These are phyloP conservation scores for Lasioglossum lativentre DNA, from an alignment of 2,888 invertebrate genomes.

Conservation along the genomic window DNA sequence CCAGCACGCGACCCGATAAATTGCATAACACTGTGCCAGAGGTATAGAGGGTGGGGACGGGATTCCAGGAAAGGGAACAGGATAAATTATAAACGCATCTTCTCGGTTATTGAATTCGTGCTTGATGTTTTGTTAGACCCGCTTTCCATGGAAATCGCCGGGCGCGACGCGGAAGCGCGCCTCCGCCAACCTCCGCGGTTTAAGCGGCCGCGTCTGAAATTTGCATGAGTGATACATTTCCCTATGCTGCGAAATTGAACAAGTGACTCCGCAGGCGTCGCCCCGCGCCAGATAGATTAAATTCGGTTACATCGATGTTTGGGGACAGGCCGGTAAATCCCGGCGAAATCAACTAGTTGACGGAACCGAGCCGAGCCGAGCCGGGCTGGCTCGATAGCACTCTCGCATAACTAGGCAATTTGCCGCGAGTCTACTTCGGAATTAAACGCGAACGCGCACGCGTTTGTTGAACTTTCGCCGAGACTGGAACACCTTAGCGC, in stretches of 20 bases:
- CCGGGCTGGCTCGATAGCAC: background rate
- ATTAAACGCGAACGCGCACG: background rate
- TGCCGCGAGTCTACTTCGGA: background rate
- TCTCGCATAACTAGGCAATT: background rate
- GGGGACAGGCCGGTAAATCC: constrained; percentile 36
- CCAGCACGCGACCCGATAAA: constrained; percentile 37
- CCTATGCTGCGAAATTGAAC: constrained; percentile 49
- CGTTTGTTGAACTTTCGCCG: background rate
- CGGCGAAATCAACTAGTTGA: background rate
- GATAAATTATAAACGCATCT: constrained; percentile 30
- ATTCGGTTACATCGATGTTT: constrained; percentile 31
- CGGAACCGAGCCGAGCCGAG: background rate
- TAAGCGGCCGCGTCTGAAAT: constrained; percentile 39
- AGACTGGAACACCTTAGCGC: background rate
- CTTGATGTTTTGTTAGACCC: constrained; percentile 18
- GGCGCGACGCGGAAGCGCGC: background rate
- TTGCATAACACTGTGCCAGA: background rate
- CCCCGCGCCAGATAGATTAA: constrained; percentile 37
- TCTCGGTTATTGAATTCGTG: constrained; percentile 34
- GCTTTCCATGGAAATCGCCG: constrained; percentile 43
- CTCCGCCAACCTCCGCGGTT: constrained; percentile 6
- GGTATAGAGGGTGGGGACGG: background rate
- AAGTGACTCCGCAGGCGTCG: constrained; percentile 41
- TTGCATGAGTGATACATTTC: constrained; percentile 50
- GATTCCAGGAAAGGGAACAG: background rate